Base-by-base conservation (phyloP, 2,797 vertebrate genomes). In the Tenualosa ilisha region DNA sequence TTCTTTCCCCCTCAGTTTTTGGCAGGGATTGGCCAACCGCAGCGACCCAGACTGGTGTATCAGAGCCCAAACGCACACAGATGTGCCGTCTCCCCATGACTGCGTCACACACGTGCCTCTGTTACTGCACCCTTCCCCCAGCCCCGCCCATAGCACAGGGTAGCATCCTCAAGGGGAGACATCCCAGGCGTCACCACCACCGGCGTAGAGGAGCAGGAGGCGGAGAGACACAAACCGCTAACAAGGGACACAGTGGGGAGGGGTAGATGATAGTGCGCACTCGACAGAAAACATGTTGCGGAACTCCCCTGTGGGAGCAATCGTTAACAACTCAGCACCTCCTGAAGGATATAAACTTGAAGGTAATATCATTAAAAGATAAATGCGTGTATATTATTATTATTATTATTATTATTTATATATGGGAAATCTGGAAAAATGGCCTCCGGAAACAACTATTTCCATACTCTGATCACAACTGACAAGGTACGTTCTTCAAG, bases 401-500 rank as follows among this genome's bases (percentile, higher is more conserved):
- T 8, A 51, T 51, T 51, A 51, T 51, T 12, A 1, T 12, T 51
- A 46, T 46, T 37, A 72, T 75, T 13, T 22, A 5, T 3, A 20
- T 17, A 20, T 79, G 72, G 15, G 40, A 79, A 85, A 75, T 54
- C 40, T 81, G 85, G 37, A 83, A 90, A 81, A 20, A 7, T 6
- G 54, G 17, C 24, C 68, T 85, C 75, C 59, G 49, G 46, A 51
- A 61, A 72, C 61, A 37, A 43, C 40, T 79, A 7, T 22, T 72
- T 72, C 5, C 65, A 72, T 72, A 17, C 65, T 26, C 20, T n/a
- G 0, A 26, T 24, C n/a, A 59, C 56, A 63, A n/a, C n/a, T 8
- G 1, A 63, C 22, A n/a, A 24, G n/a, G 8, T 11, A 2, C 40
- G 1, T 79, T 79, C 4, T 17, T 43, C 3, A 79, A 20, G 40